Evolutionary conservation across 2,888 invertebrate genomes (phyloP), one percentile per base, ranked within the genome.

Genomic region (Xylota sylvarum): DNA sequence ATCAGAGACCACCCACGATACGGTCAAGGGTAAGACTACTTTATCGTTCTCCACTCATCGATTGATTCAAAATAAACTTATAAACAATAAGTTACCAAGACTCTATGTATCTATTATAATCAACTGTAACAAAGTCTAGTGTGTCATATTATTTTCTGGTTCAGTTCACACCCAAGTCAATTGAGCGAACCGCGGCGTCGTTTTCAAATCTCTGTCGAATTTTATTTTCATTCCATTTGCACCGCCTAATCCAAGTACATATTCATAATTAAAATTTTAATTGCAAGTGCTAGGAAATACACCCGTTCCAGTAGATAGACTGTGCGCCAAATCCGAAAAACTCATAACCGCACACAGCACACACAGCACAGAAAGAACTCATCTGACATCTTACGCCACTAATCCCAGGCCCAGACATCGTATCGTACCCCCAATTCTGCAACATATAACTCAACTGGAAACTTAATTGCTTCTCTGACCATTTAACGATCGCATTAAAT

Each of bases 401-500:
- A 69, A 81, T 62, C 55, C 19, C 67, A 43, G 52, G 23, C 14
- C 67, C 77, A 72, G 72, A 67, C 72, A 67, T 70, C 72, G 43
- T 64, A 69, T 3, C 65, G 52, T 52, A 55, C 37, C 46, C 50
- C 67, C 55, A 56, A 77, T 81, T 86, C 85, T 67, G 72, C 76
- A 76, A 77, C 60, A 46, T 50, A 77, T 86, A 77, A 86, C 81
- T 77, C 86, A 81, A 81, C 86, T 81, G 77, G 73, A 77, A 86
- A 82, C 77, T 64, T 86, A 82, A 86, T 86, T 81, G 82, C 84
- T 88, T 78, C 84, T 87, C 85, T 76, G 86, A 85, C 79, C 88
- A 86, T 85, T 90, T 90, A 89, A 90, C 84, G 90, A 88, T 89
- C 86, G 88, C 89, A 90, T 91, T 89, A 89, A 89, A 88, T 88